Conservation (phyloP, 2,113 vertebrate genomes). For the Cochlearius cochlearius region DNA sequence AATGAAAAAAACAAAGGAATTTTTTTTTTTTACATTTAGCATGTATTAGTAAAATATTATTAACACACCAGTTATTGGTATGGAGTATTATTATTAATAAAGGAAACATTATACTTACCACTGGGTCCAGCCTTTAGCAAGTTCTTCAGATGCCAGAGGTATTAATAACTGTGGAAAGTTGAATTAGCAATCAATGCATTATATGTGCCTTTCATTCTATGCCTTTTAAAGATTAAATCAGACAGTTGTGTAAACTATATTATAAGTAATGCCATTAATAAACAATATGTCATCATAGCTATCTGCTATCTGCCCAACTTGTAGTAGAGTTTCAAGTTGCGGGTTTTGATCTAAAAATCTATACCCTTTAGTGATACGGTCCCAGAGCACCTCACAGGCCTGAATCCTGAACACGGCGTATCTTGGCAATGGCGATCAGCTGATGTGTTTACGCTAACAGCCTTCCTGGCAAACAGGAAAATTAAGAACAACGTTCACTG, state of each 20-base stretch:
- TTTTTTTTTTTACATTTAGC: not conserved
- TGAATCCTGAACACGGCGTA: not conserved
- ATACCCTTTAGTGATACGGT: not conserved
- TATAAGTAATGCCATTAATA: not conserved
- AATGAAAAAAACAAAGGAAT: not conserved
- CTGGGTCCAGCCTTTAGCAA: conserved; percentile 88
- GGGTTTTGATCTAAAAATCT: not conserved
- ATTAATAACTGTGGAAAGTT: conserved; percentile 81
- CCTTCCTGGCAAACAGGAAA: not conserved
- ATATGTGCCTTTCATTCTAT: not conserved
- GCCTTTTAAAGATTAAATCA: not conserved
- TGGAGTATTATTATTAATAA: not conserved
- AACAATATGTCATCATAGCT: not conserved
- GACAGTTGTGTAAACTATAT: not conserved
- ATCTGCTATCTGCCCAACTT: not conserved
- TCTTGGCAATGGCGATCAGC: not conserved
- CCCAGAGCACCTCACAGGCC: not conserved
- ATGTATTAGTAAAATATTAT: not conserved
- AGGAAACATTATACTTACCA: conserved; percentile 77
- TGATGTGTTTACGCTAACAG: not conserved
- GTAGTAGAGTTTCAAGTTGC: not conserved
- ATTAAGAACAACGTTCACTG: not conserved
- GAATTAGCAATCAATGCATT: not conserved
- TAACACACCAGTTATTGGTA: not conserved
- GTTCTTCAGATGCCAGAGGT: conserved; percentile 84